These are phyloP conservation scores for Drosophila merina DNA, from an alignment of 2,888 invertebrate genomes.

Conservation along the genomic window DNA sequence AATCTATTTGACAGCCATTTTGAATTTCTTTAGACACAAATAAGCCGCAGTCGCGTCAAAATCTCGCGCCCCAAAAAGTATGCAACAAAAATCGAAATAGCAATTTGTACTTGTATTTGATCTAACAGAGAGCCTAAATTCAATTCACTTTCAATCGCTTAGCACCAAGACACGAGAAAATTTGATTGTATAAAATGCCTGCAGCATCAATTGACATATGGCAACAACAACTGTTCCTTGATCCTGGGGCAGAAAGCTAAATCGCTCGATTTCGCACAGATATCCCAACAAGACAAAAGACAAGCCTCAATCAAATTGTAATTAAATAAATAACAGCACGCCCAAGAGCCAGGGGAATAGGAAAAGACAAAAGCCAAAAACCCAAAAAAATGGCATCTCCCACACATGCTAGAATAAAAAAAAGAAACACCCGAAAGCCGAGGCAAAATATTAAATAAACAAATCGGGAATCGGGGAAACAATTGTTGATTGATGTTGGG, in stretches of 20 bases:
- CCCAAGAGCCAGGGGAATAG: slow-evolving; percentile 8
- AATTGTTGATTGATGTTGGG: slow-evolving; percentile 55
- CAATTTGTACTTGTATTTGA: slow-evolving; percentile 31
- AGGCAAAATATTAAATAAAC: slow-evolving; percentile 55
- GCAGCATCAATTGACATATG: slow-evolving; percentile 54
- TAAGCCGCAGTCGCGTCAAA: not conserved
- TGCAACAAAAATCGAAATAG: slow-evolving; percentile 43
- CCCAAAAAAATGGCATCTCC: slow-evolving; percentile 15
- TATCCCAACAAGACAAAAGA: slow-evolving; percentile 40
- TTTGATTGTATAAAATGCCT: slow-evolving; percentile 63
- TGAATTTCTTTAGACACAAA: not conserved
- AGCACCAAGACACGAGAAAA: slow-evolving; percentile 42
- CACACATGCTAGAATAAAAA: not conserved
- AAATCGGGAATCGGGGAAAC: slow-evolving; percentile 45
- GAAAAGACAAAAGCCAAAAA: not conserved
- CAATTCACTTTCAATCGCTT: slow-evolving; percentile 47
- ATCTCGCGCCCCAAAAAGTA: slow-evolving; percentile 50
- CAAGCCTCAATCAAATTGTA: slow-evolving; percentile 65
- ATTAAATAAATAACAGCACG: slow-evolving; percentile 62
- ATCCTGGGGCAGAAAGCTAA: slow-evolving; percentile 21
- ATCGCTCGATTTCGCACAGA: slow-evolving; percentile 18
- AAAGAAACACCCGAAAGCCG: slow-evolving; percentile 32
- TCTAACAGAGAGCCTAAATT: slow-evolving; percentile 47
- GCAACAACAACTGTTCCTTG: not conserved
- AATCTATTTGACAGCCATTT: not conserved